Evolutionary conservation across 2,797 vertebrate genomes (phyloP).

Genomic region (Natrix natrix): DNA sequence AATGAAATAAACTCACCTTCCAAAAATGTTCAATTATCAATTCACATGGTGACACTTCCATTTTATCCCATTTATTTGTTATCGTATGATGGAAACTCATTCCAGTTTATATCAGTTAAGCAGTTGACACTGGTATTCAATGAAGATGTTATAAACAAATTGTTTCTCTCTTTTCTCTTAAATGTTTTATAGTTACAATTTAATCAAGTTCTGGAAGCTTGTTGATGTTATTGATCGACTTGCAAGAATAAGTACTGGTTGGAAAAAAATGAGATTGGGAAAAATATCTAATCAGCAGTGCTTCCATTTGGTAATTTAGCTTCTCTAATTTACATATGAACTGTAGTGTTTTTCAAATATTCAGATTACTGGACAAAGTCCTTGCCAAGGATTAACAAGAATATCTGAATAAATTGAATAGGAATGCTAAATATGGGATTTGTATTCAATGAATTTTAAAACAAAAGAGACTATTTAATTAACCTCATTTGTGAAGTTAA

Average conservation of each 20-base stretch:
- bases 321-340: conserved; percentile 72
- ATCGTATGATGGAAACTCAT: accelerated
- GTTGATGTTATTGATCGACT: conserved; percentile 48
- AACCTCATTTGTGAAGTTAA: conserved; percentile 67
- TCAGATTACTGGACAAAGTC: conserved; percentile 65
- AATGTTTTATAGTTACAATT: conserved; percentile 52
- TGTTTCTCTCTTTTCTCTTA: conserved; percentile 1
- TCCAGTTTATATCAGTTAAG: accelerated
- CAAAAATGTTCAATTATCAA: not conserved
- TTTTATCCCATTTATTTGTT: not conserved
- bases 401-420: conserved; percentile 63
- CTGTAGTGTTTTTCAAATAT: conserved; percentile 70
- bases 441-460: conserved; percentile 61
- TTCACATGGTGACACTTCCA: not conserved
- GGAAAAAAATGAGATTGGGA: conserved; percentile 63
- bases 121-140: not conserved
- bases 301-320: conserved; percentile 68
- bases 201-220: conserved; percentile 56
- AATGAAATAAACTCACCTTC: not conserved
- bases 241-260: conserved; percentile 63
- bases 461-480: conserved; percentile 70
- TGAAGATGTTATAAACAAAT: conserved; percentile 1
- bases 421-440: conserved; percentile 61
- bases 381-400: conserved; percentile 65
- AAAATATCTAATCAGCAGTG: conserved; percentile 65